Evolutionary conservation across 1,140 invertebrate species (phyloP).

Genomic region (Cyclargus thomasi): DNA sequence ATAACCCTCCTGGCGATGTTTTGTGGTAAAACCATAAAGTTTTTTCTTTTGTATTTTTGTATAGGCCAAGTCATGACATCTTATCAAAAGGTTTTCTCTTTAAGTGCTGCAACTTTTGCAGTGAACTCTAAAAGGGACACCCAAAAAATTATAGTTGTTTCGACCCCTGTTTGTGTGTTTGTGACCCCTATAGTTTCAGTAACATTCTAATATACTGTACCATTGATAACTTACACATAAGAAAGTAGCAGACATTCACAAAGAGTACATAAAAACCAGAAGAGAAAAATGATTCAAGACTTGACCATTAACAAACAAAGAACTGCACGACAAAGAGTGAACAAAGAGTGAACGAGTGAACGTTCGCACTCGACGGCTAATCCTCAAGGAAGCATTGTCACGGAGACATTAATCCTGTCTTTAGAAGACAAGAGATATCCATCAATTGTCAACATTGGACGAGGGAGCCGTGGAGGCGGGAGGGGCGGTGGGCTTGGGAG

Average conservation of each 20-base stretch:
- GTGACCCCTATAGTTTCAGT: no score
- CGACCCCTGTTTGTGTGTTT: no score
- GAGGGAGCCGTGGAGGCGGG: conserved; percentile 43
- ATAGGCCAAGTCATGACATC: no score
- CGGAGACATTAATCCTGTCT: conserved; percentile 69
- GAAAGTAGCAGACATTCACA: not conserved
- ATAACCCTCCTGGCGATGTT: no score
- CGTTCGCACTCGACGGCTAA: conserved; percentile 49
- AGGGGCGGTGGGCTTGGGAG: conserved; percentile 34
- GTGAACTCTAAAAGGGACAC: no score
- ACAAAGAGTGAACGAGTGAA: conserved; percentile 31
- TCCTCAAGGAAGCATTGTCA: conserved; percentile 57
- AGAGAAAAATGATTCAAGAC: not conserved
- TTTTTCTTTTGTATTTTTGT: no score
- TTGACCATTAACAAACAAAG: not conserved
- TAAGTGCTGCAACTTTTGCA: no score
- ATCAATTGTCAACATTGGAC: conserved; percentile 74
- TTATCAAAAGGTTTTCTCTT: no score
- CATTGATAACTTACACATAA: no score
- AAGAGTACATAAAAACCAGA: not conserved
- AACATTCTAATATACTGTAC: no score
- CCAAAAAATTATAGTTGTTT: no score
- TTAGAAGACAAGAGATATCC: conserved; percentile 71
- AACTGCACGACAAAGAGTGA: conserved; percentile 2
- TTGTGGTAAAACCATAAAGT: no score